Base-by-base conservation (phyloP, 1,140 invertebrate genomes). In the Caenorhabditis elegans region DNA sequence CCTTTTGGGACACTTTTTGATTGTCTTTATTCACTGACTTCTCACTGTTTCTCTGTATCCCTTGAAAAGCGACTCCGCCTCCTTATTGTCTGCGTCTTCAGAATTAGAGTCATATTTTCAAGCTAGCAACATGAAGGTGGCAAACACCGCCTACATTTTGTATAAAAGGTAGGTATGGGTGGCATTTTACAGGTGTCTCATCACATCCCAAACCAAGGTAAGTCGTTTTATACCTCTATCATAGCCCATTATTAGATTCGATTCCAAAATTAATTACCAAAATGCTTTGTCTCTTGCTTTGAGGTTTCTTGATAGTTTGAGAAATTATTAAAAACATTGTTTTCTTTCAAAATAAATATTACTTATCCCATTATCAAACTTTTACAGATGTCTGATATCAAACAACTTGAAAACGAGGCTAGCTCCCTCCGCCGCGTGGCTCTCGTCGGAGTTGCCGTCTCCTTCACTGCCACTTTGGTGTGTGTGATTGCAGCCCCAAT, bases 391-490 rank as follows among this genome's bases (percentile, higher is more conserved):
- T 43, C 47, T 36, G 75, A 81, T 49, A 46, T 70, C 31, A 81
- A 81, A 46, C 65, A 81, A 19, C 47, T 81, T 28, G 80, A 81
- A 47, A 24, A 47, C 26, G 82, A 84, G 36, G 82, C 82, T 65
- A 65, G 31, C 48, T 80, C 70, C 26, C 76, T 84, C 17, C 78
- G 82, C 19, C 31, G 82, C n/a, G 49, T 84, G 28, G 82, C 79
- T 43, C 82, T 84, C 22, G 24, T 82, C 24, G 82, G 82, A 26
- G 82, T 84, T 34, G 79, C 82, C 34, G 76, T 84, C 48, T 80
- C 82, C 79, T 84, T 78, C 28, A 84, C 82, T 26, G 82, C 82
- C 48, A 84, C 82, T 11, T 55, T 84, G 26, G 65, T 84, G n/a
- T 84, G 82, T 34, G 79, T 84, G 4, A 82, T 84, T 46, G 36